Evolutionary conservation across 2,888 invertebrate genomes (phyloP).

Genomic region (Loripinus fragilis): DNA sequence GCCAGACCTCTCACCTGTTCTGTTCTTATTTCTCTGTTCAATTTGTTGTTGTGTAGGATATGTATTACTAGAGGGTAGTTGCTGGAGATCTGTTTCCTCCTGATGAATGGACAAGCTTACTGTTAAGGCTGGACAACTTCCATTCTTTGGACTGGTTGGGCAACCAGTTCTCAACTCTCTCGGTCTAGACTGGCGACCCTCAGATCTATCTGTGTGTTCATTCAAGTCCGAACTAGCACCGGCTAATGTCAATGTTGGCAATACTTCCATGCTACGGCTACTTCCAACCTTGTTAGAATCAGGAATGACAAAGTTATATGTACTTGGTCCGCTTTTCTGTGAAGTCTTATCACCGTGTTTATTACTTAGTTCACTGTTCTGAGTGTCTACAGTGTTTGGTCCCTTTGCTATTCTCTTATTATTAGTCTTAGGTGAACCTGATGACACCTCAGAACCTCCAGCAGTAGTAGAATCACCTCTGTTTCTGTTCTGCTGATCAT

Average conservation of each 20-base stretch:
- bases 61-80: not conserved
- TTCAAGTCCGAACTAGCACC: not conserved
- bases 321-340: not conserved
- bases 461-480: not conserved
- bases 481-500: not conserved
- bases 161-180: not conserved
- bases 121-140: conserved; percentile 9
- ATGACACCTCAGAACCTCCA: conserved; percentile 1
- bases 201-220: not conserved
- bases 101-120: not conserved
- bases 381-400: not conserved
- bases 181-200: not conserved
- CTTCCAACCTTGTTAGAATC: conserved; percentile 7
- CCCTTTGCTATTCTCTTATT: not conserved
- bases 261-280: conserved; percentile 6
- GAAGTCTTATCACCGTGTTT: not conserved
- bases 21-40: not conserved
- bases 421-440: not conserved
- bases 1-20: not conserved
- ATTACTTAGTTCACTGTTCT: not conserved
- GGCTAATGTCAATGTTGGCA: not conserved
- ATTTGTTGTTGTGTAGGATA: not conserved
- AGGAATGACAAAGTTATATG: conserved; percentile 4
- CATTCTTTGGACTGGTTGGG: not conserved
- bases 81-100: not conserved